A percentile compares a stretch with the other conserved stretches of the same genome.
Evolutionary conservation across 2,113 vertebrate species (phyloP).

Genomic region (Gymnogyps californianus): DNA sequence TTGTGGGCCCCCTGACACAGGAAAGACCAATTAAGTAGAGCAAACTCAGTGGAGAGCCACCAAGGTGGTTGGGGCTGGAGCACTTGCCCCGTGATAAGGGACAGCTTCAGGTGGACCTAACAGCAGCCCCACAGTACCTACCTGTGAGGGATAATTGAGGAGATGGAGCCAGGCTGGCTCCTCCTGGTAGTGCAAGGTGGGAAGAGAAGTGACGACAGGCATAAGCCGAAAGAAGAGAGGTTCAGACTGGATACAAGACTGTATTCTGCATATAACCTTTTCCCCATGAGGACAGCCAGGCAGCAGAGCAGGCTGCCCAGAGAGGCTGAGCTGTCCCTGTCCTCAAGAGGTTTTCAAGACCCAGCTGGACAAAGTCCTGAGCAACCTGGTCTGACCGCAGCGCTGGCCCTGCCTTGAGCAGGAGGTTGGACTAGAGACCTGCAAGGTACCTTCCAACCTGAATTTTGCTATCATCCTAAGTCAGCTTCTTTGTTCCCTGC

Average conservation of each 20-base stretch:
- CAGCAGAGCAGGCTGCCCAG: not conserved
- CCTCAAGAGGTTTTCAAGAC: not conserved
- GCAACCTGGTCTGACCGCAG: not conserved
- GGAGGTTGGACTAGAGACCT: not conserved
- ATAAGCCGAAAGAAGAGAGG: not conserved
- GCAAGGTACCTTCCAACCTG: not conserved
- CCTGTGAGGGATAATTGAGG: not conserved
- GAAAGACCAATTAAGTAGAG: not conserved
- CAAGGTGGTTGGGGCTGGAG: not conserved
- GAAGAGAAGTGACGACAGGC: not conserved
- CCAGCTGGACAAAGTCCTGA: not conserved
- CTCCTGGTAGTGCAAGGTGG: not conserved
- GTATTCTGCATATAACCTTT: not conserved
- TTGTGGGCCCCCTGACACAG: not conserved
- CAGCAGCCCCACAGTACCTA: not conserved
- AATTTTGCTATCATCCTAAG: not conserved
- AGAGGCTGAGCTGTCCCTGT: not conserved
- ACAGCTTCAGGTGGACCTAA: not conserved
- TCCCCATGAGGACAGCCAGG: not conserved
- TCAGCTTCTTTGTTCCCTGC: not conserved
- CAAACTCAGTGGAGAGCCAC: not conserved
- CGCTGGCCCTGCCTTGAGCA: not conserved
- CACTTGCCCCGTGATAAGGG: not conserved
- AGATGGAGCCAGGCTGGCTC: not conserved
- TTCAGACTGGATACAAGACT: not conserved